Evolutionary conservation across 2,113 vertebrate genomes (phyloP).

Genomic region (Acanthisitta chloris): DNA sequence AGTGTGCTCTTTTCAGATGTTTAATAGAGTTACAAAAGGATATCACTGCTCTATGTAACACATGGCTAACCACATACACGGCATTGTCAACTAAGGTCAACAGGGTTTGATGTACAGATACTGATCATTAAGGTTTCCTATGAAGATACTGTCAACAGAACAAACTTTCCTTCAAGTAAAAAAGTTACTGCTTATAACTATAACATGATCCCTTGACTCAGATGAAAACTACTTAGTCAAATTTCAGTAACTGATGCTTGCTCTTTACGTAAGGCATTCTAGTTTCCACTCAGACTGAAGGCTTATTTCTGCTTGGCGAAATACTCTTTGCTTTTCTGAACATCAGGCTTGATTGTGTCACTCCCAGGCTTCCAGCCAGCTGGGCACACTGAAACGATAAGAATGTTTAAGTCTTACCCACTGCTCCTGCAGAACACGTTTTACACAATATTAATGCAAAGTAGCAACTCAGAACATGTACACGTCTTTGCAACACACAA

Average conservation of each 20-base stretch:
- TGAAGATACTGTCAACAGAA: slow-evolving; percentile 36
- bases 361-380: slow-evolving; percentile 98
- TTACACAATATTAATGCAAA: not conserved
- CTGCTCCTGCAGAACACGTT: not conserved
- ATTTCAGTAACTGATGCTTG: slow-evolving; percentile 50
- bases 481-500: not conserved
- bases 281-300: not conserved
- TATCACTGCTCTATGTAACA: slow-evolving; percentile 33
- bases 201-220: slow-evolving; percentile 40
- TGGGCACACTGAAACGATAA: slow-evolving; percentile 89
- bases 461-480: not conserved
- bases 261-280: slow-evolving; percentile 47
- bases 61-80: slow-evolving; percentile 43
- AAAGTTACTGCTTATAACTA: slow-evolving; percentile 45
- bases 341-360: slow-evolving; percentile 97
- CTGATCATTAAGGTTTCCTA: slow-evolving; percentile 16
- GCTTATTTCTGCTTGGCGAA: slow-evolving; percentile 89
- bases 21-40: slow-evolving; percentile 72
- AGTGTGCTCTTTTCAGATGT: slow-evolving; percentile 46
- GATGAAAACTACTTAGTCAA: slow-evolving; percentile 44
- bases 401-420: not conserved
- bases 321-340: slow-evolving; percentile 94
- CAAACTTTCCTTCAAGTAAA: slow-evolving; percentile 54
- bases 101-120: slow-evolving; percentile 22
- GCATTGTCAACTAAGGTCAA: slow-evolving; percentile 33